phyloP scores from a whole-genome alignment of 2,888 invertebrate genomes.

The Zygogramma bicolorata region DNA sequence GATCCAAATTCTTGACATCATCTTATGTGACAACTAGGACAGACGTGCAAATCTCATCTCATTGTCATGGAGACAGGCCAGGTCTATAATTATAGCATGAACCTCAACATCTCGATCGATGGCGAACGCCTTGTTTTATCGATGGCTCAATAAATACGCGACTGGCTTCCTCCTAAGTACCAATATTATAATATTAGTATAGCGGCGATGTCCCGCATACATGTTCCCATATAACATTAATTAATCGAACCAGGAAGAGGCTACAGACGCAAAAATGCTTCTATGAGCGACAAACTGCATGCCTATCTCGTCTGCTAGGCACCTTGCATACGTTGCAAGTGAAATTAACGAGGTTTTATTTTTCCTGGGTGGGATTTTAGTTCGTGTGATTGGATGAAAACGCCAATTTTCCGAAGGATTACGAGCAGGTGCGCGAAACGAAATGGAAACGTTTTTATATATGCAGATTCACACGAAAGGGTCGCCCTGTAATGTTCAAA shows the following conservation, averaged over 20 bases:
- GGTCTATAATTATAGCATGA: not conserved
- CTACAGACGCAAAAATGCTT: conserved; percentile 26
- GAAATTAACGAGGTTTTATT: conserved; percentile 10
- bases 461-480: too few species aligned
- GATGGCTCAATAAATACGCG: not conserved
- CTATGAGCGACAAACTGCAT: conserved; percentile 27
- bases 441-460: too few species aligned
- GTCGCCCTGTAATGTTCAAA: too few species aligned
- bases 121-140: not conserved
- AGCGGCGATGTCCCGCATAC: conserved; percentile 17
- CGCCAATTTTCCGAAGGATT: not conserved
- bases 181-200: not conserved
- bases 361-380: conserved; percentile 7
- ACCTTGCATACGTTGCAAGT: conserved; percentile 24
- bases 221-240: conserved; percentile 16
- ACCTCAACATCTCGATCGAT: conserved; percentile 1
- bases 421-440: too few species aligned
- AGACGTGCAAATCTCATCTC: not conserved
- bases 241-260: conserved; percentile 18
- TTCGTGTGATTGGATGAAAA: conserved; percentile 7
- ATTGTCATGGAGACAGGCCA: not conserved
- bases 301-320: conserved; percentile 23
- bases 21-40: not conserved
- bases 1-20: not conserved
- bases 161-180: conserved; percentile 10